A percentile compares a stretch with the other conserved stretches of the same genome.
These are phyloP conservation scores for Rhea americana DNA, from an alignment of 2,113 vertebrate genomes.

Conservation along the genomic window DNA sequence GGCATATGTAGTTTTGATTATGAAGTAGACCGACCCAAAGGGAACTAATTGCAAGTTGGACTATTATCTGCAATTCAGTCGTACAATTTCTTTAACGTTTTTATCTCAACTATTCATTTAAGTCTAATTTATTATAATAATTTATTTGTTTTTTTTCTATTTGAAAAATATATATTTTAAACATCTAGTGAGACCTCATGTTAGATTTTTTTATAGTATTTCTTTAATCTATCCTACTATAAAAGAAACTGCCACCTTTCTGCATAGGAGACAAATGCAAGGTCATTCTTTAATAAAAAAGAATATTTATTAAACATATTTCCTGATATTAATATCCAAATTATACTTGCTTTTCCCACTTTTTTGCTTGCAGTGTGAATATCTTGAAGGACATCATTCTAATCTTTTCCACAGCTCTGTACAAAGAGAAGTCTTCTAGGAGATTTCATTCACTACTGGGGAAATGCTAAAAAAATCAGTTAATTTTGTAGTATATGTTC, in stretches of 20 bases:
- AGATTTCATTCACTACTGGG: not conserved
- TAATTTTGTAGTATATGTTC: not conserved
- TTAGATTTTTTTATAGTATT: fast-evolving
- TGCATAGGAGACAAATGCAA: not conserved
- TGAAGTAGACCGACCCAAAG: not conserved
- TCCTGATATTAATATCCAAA: not conserved
- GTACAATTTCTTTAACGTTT: not conserved
- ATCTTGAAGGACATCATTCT: not conserved
- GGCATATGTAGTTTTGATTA: not conserved
- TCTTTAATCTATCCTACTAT: not conserved
- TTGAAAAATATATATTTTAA: not conserved
- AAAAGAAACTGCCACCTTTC: not conserved
- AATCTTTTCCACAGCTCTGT: not conserved
- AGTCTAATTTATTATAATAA: not conserved
- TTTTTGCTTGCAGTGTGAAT: not conserved
- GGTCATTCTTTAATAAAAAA: not conserved
- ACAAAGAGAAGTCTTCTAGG: not conserved
- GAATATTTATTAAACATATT: not conserved
- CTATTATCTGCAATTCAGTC: not conserved
- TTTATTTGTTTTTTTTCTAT: not conserved
- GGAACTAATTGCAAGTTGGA: not conserved
- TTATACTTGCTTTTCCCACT: not conserved
- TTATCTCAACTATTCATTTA: not conserved
- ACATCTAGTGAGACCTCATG: not conserved
- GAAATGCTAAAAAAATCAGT: not conserved